A percentile compares a stretch with the other conserved stretches of the same genome.
Conservation (phyloP, 2,113 vertebrate genomes). For the Spermophilus dauricus region DNA sequence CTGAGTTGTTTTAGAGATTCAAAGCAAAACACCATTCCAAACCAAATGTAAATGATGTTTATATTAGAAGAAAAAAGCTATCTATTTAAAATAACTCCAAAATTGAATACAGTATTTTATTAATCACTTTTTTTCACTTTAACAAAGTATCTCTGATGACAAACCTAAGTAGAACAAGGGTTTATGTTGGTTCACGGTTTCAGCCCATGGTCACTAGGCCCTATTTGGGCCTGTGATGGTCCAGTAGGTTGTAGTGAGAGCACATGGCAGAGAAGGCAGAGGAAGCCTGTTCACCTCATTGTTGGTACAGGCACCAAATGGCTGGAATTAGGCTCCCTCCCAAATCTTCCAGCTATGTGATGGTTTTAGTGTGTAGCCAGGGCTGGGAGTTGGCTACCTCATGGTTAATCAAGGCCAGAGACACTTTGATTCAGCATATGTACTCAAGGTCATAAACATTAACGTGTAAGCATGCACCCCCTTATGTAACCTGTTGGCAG, state of each 20-base stretch:
- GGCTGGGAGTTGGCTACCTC: too few relatives aligned
- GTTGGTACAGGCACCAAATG: too few relatives aligned
- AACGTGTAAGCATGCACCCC: too few relatives aligned
- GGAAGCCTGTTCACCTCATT: neutral
- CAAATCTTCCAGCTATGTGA: too few relatives aligned
- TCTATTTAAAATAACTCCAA: conserved; percentile 14
- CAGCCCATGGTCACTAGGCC: neutral
- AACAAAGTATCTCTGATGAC: neutral
- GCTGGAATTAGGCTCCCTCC: too few relatives aligned
- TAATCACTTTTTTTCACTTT: neutral
- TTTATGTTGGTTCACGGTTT: neutral
- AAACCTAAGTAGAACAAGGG: too few relatives aligned
- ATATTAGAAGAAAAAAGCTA: neutral
- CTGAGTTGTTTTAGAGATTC: neutral
- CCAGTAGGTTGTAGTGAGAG: neutral
- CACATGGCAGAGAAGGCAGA: neutral
- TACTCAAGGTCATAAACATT: too few relatives aligned
- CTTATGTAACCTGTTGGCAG: too few relatives aligned
- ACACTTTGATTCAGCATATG: too few relatives aligned
- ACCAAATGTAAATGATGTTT: conserved; percentile 28
- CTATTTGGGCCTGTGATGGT: neutral
- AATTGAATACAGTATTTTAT: neutral
- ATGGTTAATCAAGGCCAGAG: too few relatives aligned
- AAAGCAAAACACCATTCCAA: neutral
- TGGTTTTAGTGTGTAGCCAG: too few relatives aligned